Percentiles rank a stretch among this genome's conserved stretches.
Conservation (phyloP, 2,797 vertebrate genomes). For the Lepilemur septentrionalis region DNA sequence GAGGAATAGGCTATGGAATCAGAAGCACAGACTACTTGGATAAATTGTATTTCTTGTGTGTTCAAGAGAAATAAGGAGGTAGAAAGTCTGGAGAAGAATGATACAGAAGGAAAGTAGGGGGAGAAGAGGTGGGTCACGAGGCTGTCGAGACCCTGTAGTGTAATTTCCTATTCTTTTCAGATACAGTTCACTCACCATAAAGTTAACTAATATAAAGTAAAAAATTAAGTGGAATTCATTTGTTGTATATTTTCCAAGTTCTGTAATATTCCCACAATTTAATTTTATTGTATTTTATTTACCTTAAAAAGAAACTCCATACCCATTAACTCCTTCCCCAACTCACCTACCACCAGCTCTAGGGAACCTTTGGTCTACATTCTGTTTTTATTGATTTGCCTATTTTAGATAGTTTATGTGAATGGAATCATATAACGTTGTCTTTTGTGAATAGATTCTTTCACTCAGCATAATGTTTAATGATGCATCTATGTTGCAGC, state of each 20-base stretch:
- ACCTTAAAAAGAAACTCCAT: neutral
- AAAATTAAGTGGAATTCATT: neutral
- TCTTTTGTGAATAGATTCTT: neutral
- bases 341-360: neutral
- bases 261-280: neutral
- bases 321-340: neutral
- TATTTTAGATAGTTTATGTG: neutral
- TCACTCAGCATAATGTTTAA: neutral
- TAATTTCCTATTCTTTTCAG: neutral
- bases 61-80: neutral
- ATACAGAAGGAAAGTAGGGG: neutral
- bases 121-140: neutral
- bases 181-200: neutral
- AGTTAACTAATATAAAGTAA: neutral
- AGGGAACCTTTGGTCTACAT: neutral
- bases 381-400: neutral
- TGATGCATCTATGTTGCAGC: neutral
- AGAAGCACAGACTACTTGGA: neutral
- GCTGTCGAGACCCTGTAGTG: accelerated
- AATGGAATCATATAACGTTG: neutral
- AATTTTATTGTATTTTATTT: neutral
- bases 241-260: neutral
- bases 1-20: neutral
- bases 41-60: neutral
- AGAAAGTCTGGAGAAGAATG: neutral